Evolutionary conservation across 2,113 vertebrate genomes (phyloP).

Genomic region (Pao palembangensis): DNA sequence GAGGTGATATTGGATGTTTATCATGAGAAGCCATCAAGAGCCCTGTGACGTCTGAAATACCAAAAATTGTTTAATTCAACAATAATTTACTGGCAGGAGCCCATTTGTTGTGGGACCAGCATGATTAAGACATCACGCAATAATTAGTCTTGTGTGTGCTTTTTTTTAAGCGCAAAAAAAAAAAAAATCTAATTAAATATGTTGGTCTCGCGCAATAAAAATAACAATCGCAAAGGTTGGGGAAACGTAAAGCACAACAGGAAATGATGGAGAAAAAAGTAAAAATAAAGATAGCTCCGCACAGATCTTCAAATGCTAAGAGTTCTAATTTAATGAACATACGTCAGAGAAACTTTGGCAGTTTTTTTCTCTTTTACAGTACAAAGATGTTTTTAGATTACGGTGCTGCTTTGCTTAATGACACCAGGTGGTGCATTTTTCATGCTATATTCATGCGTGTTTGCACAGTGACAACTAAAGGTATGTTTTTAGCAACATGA

Average conservation of each 20-base stretch:
- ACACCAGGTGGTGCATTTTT: background rate
- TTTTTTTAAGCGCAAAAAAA: background rate
- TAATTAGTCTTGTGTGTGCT: slow-evolving; percentile 23
- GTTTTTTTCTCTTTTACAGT: background rate
- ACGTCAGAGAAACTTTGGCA: slow-evolving; percentile 1
- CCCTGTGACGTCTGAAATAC: slow-evolving; percentile 25
- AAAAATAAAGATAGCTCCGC: background rate
- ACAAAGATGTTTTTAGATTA: background rate
- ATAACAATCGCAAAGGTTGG: no score
- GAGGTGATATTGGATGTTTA: slow-evolving; percentile 32
- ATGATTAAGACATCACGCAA: slow-evolving; percentile 28
- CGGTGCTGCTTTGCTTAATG: background rate
- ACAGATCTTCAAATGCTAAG: no score
- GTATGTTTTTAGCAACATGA: background rate
- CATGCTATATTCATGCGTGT: background rate
- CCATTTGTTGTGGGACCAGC: slow-evolving; percentile 34
- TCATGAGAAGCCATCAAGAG: slow-evolving; percentile 28
- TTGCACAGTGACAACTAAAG: background rate
- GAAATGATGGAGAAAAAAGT: slow-evolving; percentile 13
- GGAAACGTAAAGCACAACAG: background rate
- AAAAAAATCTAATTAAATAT: background rate
- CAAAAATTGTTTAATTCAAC: slow-evolving; percentile 28
- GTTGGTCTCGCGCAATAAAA: no score
- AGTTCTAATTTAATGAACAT: background rate
- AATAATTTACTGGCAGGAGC: slow-evolving; percentile 30